A percentile compares a stretch with the other conserved stretches of the same genome.
Evolutionary conservation across 1,140 invertebrate species (phyloP).

Genomic region (Scaptomyza hsui): DNA sequence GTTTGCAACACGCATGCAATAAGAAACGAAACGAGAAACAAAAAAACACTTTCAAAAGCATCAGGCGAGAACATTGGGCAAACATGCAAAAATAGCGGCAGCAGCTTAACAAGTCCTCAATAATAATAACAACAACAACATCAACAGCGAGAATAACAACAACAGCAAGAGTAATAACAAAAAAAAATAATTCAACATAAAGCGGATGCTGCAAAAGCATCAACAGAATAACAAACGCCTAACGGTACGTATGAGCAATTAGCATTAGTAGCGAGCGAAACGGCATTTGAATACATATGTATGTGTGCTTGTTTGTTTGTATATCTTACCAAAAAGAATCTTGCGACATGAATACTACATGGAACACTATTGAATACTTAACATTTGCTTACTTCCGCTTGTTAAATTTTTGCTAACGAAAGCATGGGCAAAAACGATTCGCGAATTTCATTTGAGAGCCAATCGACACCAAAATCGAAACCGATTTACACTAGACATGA

Average conservation of each 20-base stretch:
- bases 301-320: constrained; percentile 3
- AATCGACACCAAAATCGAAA: constrained; percentile 27
- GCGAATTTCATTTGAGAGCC: constrained; percentile 23
- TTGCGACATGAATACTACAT: constrained; percentile 35
- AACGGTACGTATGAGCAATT: constrained; percentile 72
- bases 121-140: constrained; percentile 20
- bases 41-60: constrained; percentile 31
- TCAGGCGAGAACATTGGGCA: constrained; percentile 22
- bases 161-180: constrained; percentile 31
- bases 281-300: constrained; percentile 10
- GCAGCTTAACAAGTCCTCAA: constrained; percentile 12
- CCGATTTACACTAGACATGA: constrained; percentile 4
- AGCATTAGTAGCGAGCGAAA: constrained; percentile 56
- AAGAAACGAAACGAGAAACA: constrained; percentile 29
- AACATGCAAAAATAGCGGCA: constrained; percentile 21
- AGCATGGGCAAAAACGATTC: not conserved
- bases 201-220: constrained; percentile 25
- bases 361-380: constrained; percentile 28
- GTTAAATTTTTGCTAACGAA: constrained; percentile 19
- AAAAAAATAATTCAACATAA: constrained; percentile 15
- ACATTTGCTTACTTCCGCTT: constrained; percentile 41
- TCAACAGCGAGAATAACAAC: constrained; percentile 19
- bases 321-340: constrained; percentile 58
- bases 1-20: not conserved
- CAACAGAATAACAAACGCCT: constrained; percentile 44